Evolutionary conservation across 1,140 invertebrate genomes (phyloP).

Genomic region (Chironomus tepperi): DNA sequence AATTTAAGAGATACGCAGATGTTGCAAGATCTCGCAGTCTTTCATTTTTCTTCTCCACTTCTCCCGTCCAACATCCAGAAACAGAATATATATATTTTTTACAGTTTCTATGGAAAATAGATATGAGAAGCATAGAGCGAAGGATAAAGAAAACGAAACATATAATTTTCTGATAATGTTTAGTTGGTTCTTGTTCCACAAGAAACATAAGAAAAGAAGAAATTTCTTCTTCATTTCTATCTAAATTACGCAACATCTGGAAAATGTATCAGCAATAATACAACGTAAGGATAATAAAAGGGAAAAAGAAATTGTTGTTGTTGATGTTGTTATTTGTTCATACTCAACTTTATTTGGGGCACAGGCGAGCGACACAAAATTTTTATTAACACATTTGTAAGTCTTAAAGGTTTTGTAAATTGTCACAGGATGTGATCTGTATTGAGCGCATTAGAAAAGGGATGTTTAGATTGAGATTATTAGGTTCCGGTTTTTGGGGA

Average conservation of each 20-base stretch:
- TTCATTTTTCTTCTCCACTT: slow-evolving; percentile 2
- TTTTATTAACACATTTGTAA: background rate
- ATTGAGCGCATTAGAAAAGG: too few species aligned
- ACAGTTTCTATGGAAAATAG: slow-evolving; percentile 5
- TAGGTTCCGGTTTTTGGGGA: too few species aligned
- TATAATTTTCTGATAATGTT: slow-evolving; percentile 11
- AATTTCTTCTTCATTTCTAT: background rate
- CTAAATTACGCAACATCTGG: slow-evolving; percentile 12
- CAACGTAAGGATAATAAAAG: background rate
- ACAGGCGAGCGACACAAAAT: slow-evolving; percentile 5
- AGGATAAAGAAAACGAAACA: background rate
- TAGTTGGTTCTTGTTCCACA: background rate
- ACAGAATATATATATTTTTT: too few species aligned
- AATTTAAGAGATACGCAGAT: slow-evolving; percentile 12
- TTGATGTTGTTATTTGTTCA: background rate
- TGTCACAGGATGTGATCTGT: too few species aligned
- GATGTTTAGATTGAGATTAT: too few species aligned
- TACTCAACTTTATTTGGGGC: background rate
- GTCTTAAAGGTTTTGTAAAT: too few species aligned
- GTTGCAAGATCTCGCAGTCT: background rate
- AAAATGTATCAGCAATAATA: slow-evolving; percentile 1
- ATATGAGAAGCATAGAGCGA: background rate
- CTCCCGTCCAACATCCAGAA: background rate
- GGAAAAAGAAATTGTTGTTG: background rate
- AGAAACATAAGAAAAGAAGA: background rate